Conservation (phyloP, 2,888 invertebrate species). For the Chrysolina oricalcia region DNA sequence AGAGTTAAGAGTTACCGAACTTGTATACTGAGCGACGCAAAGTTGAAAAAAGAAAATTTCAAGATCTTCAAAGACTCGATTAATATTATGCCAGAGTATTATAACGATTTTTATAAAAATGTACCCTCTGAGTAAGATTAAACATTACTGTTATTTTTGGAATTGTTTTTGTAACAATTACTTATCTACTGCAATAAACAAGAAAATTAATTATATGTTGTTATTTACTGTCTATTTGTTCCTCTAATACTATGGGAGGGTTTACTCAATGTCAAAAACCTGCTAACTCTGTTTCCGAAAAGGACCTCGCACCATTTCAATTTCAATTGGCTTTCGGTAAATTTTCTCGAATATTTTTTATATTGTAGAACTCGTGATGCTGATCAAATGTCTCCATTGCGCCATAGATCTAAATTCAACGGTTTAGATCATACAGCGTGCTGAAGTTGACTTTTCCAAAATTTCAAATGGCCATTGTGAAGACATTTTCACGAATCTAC, state of each 20-base stretch:
- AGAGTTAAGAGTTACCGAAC: constrained; percentile 28
- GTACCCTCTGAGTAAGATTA: constrained; percentile 9
- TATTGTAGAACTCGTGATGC: too few species aligned
- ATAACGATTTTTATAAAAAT: constrained; percentile 32
- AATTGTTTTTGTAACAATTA: constrained; percentile 5
- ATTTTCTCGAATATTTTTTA: too few species aligned
- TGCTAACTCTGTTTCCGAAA: not conserved
- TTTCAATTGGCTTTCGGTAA: too few species aligned
- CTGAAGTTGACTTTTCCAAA: too few species aligned
- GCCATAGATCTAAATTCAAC: too few species aligned
- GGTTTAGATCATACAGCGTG: too few species aligned
- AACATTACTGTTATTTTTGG: constrained; percentile 9
- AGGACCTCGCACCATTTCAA: too few species aligned
- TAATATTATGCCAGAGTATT: constrained; percentile 23
- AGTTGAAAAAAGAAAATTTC: constrained; percentile 31
- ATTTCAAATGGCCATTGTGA: too few species aligned
- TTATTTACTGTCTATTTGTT: constrained; percentile 1
- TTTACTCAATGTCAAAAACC: not conserved
- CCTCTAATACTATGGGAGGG: not conserved
- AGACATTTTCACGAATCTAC: too few species aligned
- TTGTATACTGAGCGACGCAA: constrained; percentile 27
- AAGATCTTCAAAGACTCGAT: constrained; percentile 28
- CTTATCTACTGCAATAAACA: constrained; percentile 12
- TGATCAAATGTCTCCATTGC: too few species aligned
- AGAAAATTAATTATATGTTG: not conserved